Evolutionary conservation across 2,888 invertebrate species (phyloP).

Genomic region (Lordiphosa fenestrarum): DNA sequence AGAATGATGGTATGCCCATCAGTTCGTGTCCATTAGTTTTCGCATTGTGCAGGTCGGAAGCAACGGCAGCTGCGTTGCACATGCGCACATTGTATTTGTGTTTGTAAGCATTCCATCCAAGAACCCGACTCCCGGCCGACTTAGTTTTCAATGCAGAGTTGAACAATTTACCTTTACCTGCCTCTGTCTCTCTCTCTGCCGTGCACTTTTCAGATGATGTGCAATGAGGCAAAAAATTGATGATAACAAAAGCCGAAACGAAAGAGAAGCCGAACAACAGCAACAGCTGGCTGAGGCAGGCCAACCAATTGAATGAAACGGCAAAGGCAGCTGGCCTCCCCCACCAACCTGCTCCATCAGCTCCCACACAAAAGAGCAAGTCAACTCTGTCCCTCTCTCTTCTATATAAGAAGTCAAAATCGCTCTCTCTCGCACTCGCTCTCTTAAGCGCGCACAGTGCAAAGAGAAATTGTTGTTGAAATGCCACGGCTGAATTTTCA

Average conservation of each 20-base stretch:
- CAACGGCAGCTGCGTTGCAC: conserved; percentile 52
- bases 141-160: too few species aligned
- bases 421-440: not conserved
- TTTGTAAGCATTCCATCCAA: conserved; percentile 1
- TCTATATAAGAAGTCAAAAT: not conserved
- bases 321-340: not conserved
- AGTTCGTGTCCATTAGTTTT: conserved; percentile 13
- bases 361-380: not conserved
- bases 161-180: conserved; percentile 56
- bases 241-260: conserved; percentile 54
- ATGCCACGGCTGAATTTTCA: not conserved
- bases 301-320: conserved; percentile 26
- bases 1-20: not conserved
- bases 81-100: conserved; percentile 35
- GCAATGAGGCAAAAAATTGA: conserved; percentile 38
- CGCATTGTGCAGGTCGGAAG: conserved; percentile 34
- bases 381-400: too few species aligned
- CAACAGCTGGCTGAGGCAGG: conserved; percentile 20
- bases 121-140: too few species aligned
- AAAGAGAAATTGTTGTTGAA: not conserved
- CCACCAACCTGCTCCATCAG: not conserved
- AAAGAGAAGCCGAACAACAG: conserved; percentile 16
- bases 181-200: conserved; percentile 25
- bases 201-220: not conserved
- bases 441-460: too few species aligned